Evolutionary conservation across 1,140 invertebrate genomes (phyloP).

Genomic region (Formica exsecta): DNA sequence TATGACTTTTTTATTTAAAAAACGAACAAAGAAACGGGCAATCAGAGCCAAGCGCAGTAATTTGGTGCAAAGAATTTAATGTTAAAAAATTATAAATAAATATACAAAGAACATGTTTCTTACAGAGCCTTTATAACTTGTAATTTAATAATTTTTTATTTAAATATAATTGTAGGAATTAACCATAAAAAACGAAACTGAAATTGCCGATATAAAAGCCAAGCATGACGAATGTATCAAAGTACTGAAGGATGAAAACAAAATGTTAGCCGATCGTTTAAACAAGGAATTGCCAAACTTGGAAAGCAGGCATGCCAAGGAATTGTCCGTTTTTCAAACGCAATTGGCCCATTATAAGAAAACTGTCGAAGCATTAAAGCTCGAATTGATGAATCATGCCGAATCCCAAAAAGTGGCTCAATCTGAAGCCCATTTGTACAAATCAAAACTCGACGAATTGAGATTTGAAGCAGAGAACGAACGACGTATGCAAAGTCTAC

Average conservation of each 20-base stretch:
- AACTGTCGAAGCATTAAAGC: conserved; percentile 81
- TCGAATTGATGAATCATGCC: conserved; percentile 77
- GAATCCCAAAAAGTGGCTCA: conserved; percentile 75
- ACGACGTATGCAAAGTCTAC: conserved; percentile 56
- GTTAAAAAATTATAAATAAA: no score
- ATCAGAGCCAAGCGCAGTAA: no score
- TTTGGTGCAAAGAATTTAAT: neutral
- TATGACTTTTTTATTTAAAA: no score
- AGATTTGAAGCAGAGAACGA: conserved; percentile 72
- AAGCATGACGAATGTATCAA: conserved; percentile 79
- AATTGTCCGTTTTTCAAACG: conserved; percentile 82
- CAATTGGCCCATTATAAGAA: conserved; percentile 82
- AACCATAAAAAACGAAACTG: conserved; percentile 73
- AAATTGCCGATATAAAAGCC: conserved; percentile 73
- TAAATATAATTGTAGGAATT: conserved; percentile 72
- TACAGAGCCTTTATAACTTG: no score
- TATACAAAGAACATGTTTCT: no score
- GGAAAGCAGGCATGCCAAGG: conserved; percentile 81
- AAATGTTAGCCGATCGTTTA: conserved; percentile 73
- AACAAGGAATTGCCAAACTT: conserved; percentile 78
- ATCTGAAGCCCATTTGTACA: conserved; percentile 76
- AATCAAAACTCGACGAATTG: conserved; percentile 74
- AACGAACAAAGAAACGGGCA: no score
- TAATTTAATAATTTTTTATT: neutral
- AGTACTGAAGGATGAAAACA: conserved; percentile 79